Evolutionary conservation across 2,888 invertebrate species (phyloP), one percentile per base, ranked within the genome.

Genomic region (Protonemura montana): DNA sequence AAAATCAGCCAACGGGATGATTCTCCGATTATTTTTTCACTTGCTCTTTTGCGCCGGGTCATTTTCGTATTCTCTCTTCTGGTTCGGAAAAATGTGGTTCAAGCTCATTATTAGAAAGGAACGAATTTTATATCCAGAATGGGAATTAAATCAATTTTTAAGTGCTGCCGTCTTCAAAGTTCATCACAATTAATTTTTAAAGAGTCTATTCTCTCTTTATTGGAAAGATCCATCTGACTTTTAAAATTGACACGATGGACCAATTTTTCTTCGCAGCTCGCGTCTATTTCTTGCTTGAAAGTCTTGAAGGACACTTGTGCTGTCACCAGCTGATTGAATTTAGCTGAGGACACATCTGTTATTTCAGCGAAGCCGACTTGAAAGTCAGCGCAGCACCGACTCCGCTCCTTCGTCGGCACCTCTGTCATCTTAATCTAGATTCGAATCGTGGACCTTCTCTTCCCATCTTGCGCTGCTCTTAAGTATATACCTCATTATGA

Each of bases 401-500:
- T 26, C 30, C 30, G n/a, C 81, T n/a, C 0, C 81, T 25, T 25
- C 16, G 21, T 21, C 16, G 7, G 5, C 81, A n/a, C 30, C 76
- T 76, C 76, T 25, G 76, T 35, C 35, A 35, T 35, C 78, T 78
- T 78, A 78, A 78, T 78, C 78, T 78, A 78, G 78, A 78, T 78
- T 78, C 78, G 78, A 78, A 78, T 27, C 78, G 16, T 78, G 78
- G 78, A 78, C 78, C 78, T 7, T 13, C 59, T 59, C 59, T 21
- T 59, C 59, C 16, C 59, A 7, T 10, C 59, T 10, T 21, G 59
- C 59, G 59, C 59, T 13, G 16, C 78, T 1, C 28, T 78, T 78
- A 78, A 27, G 28, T 78, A 59, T 78, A 78, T 27, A 78, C 78
- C 78, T 78, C 78, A 78, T 78, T 78, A 78, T 78, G n/a, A 78